A percentile compares a stretch with the other conserved stretches of the same genome.
Evolutionary conservation across 2,888 invertebrate species (phyloP).

Genomic region (Beris morrisii): DNA sequence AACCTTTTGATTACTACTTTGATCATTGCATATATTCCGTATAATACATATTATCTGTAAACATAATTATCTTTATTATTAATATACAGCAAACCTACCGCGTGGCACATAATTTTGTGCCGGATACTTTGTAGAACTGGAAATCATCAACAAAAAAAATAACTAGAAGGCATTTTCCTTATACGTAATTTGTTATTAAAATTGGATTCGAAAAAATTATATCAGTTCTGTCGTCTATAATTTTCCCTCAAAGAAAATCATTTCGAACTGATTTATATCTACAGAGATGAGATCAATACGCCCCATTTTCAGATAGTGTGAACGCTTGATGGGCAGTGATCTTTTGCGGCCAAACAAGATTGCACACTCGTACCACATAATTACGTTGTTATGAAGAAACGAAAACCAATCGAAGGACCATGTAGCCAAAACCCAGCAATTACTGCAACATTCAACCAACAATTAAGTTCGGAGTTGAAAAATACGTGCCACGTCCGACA

Average conservation of each 20-base stretch:
- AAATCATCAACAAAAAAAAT: no score
- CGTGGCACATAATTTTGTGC: no score
- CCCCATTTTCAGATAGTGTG: constrained; percentile 23
- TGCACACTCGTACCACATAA: constrained; percentile 29
- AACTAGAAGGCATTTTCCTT: no score
- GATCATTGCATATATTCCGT: no score
- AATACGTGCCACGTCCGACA: constrained; percentile 15
- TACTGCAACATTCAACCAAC: constrained; percentile 22
- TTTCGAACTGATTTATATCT: constrained; percentile 26
- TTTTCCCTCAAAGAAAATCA: constrained; percentile 27
- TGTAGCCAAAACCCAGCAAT: constrained; percentile 28
- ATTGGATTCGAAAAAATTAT: constrained; percentile 23
- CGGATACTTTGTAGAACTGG: no score
- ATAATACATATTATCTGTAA: no score
- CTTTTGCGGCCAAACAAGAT: constrained; percentile 30
- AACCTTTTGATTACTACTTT: no score
- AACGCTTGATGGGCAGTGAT: constrained; percentile 21
- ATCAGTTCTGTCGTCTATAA: constrained; percentile 24
- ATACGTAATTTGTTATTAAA: constrained; percentile 22
- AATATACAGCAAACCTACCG: no score
- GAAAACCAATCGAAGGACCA: constrained; percentile 32
- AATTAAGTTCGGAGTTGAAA: constrained; percentile 20
- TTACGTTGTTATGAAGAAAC: constrained; percentile 31
- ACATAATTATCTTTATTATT: no score
- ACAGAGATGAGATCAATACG: constrained; percentile 29